Evolutionary conservation across 1,140 invertebrate genomes (phyloP), one percentile per base, ranked within the genome.

Genomic region (Grapholita molesta): DNA sequence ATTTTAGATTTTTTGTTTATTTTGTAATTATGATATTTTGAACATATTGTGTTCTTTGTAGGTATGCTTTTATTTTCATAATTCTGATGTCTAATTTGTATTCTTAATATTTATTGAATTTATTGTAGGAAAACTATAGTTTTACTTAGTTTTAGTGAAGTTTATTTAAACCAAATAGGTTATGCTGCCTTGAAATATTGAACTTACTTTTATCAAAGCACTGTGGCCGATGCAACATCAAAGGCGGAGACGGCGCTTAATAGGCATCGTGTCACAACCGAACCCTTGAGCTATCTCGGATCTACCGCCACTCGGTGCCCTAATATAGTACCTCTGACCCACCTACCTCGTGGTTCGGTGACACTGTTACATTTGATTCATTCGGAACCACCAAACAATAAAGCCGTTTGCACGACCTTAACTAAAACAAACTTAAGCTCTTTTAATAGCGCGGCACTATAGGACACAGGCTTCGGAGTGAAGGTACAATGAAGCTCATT

Each of bases 241-340:
- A 61, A 61, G 55, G 28, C 55, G 24, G 48, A 69, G 67, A 38
- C 67, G 67, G 55, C 67, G 28, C 18, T 61, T 61, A 61, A 61
- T 61, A 28, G 55, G 55, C 55, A 61, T 21, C 55, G 55, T 69
- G 35, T 69, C 35, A 64, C 32, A 69, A 48, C 42, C 67, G 48
- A 68, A 64, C 77, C 55, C 74, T 68, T 70, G 64, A 66, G 48
- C 73, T 77, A 78, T 78, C 76, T 66, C 61, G 66, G 68, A 77
- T 73, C 74, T 70, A 70, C 77, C 76, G 76, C 78, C 72, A 70
- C 70, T 80, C 76, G 76, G 66, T 78, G 75, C 72, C 71, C 75
- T 71, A 79, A 74, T 74, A 57, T 15, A 61, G 75, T 69, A 71
- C 72, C 71, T 73, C 70, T 71, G 69, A 78, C 69, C 55, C 24